These are phyloP conservation scores for Neria commutata DNA, from an alignment of 2,888 invertebrate genomes.

Conservation along the genomic window DNA sequence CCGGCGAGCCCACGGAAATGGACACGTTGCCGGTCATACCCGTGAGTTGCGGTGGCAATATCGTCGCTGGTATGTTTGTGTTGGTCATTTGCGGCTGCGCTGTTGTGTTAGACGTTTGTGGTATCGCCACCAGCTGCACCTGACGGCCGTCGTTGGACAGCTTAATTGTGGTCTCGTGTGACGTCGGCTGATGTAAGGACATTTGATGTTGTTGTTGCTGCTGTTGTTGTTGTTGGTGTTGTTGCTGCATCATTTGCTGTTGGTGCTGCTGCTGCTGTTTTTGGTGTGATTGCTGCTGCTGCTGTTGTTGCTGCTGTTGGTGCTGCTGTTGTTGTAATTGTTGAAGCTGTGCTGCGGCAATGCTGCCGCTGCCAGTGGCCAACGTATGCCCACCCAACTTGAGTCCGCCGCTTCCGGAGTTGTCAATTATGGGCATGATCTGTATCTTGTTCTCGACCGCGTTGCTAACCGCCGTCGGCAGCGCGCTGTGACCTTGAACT, in stretches of 20 bases:
- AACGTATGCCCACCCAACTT: constrained; percentile 36
- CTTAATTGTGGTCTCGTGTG: constrained; percentile 42
- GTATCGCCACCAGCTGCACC: constrained; percentile 50
- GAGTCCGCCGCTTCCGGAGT: constrained; percentile 40
- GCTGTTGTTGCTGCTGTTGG: constrained; percentile 28
- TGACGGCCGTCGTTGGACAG: constrained; percentile 46
- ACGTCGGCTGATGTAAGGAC: background rate
- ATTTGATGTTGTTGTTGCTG: constrained; percentile 27
- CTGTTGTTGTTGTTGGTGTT: constrained; percentile 25
- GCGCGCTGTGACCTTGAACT: constrained; percentile 44
- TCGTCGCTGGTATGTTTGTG: constrained; percentile 30
- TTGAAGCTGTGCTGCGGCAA: constrained; percentile 19
- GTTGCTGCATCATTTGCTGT: constrained; percentile 40
- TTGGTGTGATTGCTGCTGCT: constrained; percentile 25
- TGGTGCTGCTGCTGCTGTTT: constrained; percentile 39
- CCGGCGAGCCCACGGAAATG: constrained; percentile 55
- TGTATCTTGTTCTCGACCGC: constrained; percentile 62
- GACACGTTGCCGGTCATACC: constrained; percentile 50
- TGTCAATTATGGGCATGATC: constrained; percentile 61
- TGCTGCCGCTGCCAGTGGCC: constrained; percentile 35
- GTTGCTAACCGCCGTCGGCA: constrained; percentile 49
- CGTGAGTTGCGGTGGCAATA: constrained; percentile 44
- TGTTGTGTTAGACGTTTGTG: constrained; percentile 32
- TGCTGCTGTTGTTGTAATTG: constrained; percentile 27
- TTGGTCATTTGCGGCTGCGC: constrained; percentile 26